Evolutionary conservation across 1,140 invertebrate species (phyloP), one percentile per base, ranked within the genome.

Genomic region (Bicyclus anynana): DNA sequence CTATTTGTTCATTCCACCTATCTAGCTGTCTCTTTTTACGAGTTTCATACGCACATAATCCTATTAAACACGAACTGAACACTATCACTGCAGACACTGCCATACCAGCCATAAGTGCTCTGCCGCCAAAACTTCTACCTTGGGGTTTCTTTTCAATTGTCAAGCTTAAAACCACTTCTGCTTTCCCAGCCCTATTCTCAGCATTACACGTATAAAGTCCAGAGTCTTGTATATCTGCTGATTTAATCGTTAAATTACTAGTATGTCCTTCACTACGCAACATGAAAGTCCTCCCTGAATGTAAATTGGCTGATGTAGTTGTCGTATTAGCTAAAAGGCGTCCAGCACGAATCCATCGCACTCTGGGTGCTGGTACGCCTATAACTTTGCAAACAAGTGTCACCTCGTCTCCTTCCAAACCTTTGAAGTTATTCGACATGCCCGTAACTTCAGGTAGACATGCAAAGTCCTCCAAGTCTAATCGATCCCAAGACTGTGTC

Each of bases 391-490:
- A 96, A 23, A 91, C 90, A 69, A 96, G 84, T 1, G 94, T 94
- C 4, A 94, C 92, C 74, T 96, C 95, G 20, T 91, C 90, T 0
- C 94, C 94, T 78, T 94, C 93, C 4, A 92, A 82, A 2, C 90
- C 90, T 47, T 91, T 89, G 3, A 91, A 89, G 26, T 90, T 90
- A n/a, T 87, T 89, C 13, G 89, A 83, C 1, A 90, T 87, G 13
- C 89, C 87, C 13, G 67, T 77, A 13, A 94, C 92, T 74, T 92
- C 90, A 0, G 95, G 95, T 52, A 91, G 87, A 73, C 95, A 96
- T 1, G 95, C 94, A 76, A 95, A 95, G 68, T 96, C 95, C 67
- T 95, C 94, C 14, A 95, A 81, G 57, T 93, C 92, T 20, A 96
- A 87, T 44, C 91, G 90, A 72, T 95, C 92, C 95, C 95, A 96